Percentiles rank a stretch among this genome's conserved stretches.
Conservation (phyloP, 2,797 vertebrate species). For the Petrocephalus sullivani region DNA sequence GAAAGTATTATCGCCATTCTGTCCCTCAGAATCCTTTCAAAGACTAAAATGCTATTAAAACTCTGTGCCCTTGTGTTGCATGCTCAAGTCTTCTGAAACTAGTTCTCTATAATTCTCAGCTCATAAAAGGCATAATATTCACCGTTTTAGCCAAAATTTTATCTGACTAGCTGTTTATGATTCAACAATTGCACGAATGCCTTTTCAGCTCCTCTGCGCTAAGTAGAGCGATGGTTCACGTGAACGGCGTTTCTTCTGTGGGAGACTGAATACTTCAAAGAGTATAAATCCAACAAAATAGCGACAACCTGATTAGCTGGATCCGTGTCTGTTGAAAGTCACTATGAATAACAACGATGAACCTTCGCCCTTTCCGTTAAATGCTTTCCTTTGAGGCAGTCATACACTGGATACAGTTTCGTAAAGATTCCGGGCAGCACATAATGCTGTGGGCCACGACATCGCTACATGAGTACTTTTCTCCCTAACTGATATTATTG, state of each 20-base stretch:
- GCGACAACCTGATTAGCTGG: not conserved
- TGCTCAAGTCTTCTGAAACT: not conserved
- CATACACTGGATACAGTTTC: not conserved
- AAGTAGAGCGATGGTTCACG: not conserved
- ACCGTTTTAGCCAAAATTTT: not conserved
- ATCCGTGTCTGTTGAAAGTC: not conserved
- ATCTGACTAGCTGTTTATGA: not conserved
- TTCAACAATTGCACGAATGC: not conserved
- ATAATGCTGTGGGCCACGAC: not conserved
- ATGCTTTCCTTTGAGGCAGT: not conserved
- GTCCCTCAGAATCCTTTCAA: slow-evolving; percentile 3
- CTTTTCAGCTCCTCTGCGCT: not conserved
- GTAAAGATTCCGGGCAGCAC: not conserved
- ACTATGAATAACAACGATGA: not conserved
- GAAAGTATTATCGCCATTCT: not conserved
- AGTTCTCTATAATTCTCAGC: not conserved
- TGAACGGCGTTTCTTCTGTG: not conserved
- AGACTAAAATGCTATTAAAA: not conserved
- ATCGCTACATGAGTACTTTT: not conserved
- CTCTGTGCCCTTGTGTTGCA: not conserved
- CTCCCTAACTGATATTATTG: not conserved
- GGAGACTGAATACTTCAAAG: not conserved
- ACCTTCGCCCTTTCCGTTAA: not conserved
- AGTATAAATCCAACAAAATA: not conserved
- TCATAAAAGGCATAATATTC: not conserved